phyloP scores from a whole-genome alignment of 2,888 invertebrate genomes.

The Leptogaster cylindrica region DNA sequence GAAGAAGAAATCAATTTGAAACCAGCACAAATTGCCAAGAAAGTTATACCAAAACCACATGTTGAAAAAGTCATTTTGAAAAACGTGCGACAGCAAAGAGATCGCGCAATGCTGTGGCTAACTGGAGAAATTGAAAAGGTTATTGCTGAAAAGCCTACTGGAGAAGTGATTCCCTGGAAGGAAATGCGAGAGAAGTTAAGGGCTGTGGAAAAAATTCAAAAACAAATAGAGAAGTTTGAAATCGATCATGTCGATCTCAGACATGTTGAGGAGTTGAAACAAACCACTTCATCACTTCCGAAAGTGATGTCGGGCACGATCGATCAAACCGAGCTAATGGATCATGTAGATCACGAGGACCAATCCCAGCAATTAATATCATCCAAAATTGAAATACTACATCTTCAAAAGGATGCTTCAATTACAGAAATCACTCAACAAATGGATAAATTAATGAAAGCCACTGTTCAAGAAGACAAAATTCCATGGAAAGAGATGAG shows the following conservation, averaged over 20 bases:
- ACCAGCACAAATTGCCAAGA: conserved; percentile 65
- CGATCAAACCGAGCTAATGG: conserved; percentile 52
- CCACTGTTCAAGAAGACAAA: conserved; percentile 54
- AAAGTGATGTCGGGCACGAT: conserved; percentile 54
- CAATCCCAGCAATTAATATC: conserved; percentile 60
- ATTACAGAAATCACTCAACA: conserved; percentile 60
- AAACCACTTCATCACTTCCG: too few relatives aligned
- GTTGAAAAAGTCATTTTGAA: conserved; percentile 62
- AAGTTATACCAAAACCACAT: conserved; percentile 65
- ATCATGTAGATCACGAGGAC: conserved; percentile 47
- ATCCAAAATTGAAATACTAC: conserved; percentile 58
- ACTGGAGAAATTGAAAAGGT: conserved; percentile 59
- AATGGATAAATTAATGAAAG: conserved; percentile 58
- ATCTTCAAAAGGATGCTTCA: conserved; percentile 59
- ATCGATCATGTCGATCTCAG: conserved; percentile 63
- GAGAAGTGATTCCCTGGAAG: conserved; percentile 59
- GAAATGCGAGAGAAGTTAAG: conserved; percentile 59
- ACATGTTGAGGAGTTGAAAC: conserved; percentile 46
- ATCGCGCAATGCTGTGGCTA: conserved; percentile 58
- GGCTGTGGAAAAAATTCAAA: conserved; percentile 60
- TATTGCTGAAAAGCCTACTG: conserved; percentile 57
- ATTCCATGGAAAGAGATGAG: conserved; percentile 61
- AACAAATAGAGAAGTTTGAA: conserved; percentile 59
- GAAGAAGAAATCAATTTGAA: conserved; percentile 69
- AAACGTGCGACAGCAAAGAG: conserved; percentile 64